Evolutionary conservation across 2,888 invertebrate genomes (phyloP), one percentile per base, ranked within the genome.

Genomic region (Synanthedon andrenaeformis): DNA sequence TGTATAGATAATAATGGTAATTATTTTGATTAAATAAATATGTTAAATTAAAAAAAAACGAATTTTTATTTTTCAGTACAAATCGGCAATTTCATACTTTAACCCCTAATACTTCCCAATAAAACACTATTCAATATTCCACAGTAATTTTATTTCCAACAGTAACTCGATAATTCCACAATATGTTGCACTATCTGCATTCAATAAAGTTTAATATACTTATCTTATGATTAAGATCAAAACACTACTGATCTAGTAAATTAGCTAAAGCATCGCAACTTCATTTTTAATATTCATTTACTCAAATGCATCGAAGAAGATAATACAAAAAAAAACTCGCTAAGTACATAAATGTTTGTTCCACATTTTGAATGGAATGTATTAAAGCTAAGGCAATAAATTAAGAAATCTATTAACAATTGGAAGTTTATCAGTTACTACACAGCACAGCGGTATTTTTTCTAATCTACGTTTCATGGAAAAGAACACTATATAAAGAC

Each of bases 101-200:
- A n/a, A n/a, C n/a, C n/a, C n/a, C n/a, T n/a, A n/a, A n/a, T n/a
- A n/a, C n/a, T n/a, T n/a, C n/a, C n/a, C 35, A 35, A 35, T 35
- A 35, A 35, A 35, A 35, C 2, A 35, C 35, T 35, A 35, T 35
- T 35, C 35, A 35, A 35, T 35, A 45, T 45, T 45, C 45, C 45
- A 45, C 45, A 68, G 67, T 72, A 62, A 68, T 61, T 79, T 79
- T 76, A 78, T 73, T 72, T 64, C 62, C 69, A 78, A 78, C 75
- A 70, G 60, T 23, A 49, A 49, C 49, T 49, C 19, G 3, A 49
- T 49, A 10, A 10, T 49, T 49, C 12, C 49, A 49, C 49, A 49
- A 49, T 49, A 19, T 49, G 19, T 49, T 19, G 12, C n/a, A 41
- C 35, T 51, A 51, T 42, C 13, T 12, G 28, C 51, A 35, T 12